Evolutionary conservation across 2,797 vertebrate genomes (phyloP), one percentile per base, ranked within the genome.

Genomic region (Vultur gryphus): DNA sequence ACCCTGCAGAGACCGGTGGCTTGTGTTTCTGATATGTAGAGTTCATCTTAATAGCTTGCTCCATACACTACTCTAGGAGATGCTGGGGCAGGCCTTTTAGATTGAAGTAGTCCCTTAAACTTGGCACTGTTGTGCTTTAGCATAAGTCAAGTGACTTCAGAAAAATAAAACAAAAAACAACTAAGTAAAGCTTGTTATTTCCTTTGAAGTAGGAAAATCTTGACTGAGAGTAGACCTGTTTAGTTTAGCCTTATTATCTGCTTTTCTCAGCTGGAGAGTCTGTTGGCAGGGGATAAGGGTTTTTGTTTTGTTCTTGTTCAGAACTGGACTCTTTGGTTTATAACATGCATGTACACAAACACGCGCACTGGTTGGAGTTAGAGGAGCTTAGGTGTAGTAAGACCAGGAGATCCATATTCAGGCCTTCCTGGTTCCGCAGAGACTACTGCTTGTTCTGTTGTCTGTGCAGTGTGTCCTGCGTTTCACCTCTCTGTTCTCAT

Each of bases 391-490:
- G 59, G 29, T 67, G 61, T 25, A 35, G 37, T 16, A 28, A 31
- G 58, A 64, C 4, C 49, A 46, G 46, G 43, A 85, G 66, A 58
- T 41, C 11, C 24, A 3, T 4, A 1, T 16, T 28, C 17, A 23
- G 66, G 9, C 51, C 29, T 16, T 66, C 7, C 55, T 89, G 71
- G 49, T 35, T 69, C 52, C 7, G 1, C 65, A 58, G 58, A 35
- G 52, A 8, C 52, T 14, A 1, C 31, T 16, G 35, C 55, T 29
- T 17, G 25, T 17, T 70, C 3, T 41, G 29, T 21, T n/a, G 25
- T 18, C 52, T 16, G 26, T 20, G 48, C 1, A 0, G 21, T 0
- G 1, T 54, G n/a, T 62, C n/a, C 84, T 9, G 49, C 2, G 2
- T 21, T 28, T 57, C 83, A 6, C 59, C 43, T 9, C 33, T 23